A percentile compares a stretch with the other conserved stretches of the same genome.
These are phyloP conservation scores for Aplidium turbinatum DNA, from an alignment of 23 tunicate species.

Conservation along the genomic window DNA sequence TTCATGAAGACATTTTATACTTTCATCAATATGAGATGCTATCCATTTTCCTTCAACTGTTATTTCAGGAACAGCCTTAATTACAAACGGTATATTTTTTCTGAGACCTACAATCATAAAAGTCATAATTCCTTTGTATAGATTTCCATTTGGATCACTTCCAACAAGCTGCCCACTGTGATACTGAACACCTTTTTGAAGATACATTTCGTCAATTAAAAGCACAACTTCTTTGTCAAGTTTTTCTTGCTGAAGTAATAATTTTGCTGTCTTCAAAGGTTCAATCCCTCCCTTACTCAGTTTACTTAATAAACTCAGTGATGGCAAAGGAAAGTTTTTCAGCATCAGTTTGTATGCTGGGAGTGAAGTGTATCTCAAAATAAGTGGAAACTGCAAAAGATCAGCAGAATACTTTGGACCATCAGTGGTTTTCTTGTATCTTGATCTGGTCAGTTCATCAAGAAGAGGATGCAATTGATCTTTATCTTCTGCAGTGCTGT, in stretches of 20 bases:
- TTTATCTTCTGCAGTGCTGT: no score
- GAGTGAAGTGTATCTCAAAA: not conserved
- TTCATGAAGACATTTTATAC: not conserved
- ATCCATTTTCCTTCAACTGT: conserved; percentile 1
- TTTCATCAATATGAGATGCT: not conserved
- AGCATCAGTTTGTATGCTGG: not conserved
- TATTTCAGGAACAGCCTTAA: not conserved
- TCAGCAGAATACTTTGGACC: no score
- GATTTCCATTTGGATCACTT: conserved; percentile 3
- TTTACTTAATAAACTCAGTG: conserved; percentile 3
- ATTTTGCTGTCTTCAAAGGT: conserved; percentile 3
- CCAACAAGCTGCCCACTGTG: not conserved
- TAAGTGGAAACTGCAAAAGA: not conserved
- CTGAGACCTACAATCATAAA: conserved; percentile 10
- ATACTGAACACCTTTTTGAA: conserved; percentile 3
- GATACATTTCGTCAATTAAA: not conserved
- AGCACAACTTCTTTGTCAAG: conserved; percentile 10
- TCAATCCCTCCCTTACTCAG: not conserved
- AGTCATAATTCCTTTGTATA: conserved; percentile 1
- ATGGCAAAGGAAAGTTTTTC: not conserved
- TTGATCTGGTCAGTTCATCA: no score
- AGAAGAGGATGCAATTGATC: no score
- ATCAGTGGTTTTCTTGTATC: no score
- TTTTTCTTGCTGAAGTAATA: not conserved
- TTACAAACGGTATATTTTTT: conserved; percentile 21